phyloP scores from a whole-genome alignment of 2,888 invertebrate species.

The Blera fallax region DNA sequence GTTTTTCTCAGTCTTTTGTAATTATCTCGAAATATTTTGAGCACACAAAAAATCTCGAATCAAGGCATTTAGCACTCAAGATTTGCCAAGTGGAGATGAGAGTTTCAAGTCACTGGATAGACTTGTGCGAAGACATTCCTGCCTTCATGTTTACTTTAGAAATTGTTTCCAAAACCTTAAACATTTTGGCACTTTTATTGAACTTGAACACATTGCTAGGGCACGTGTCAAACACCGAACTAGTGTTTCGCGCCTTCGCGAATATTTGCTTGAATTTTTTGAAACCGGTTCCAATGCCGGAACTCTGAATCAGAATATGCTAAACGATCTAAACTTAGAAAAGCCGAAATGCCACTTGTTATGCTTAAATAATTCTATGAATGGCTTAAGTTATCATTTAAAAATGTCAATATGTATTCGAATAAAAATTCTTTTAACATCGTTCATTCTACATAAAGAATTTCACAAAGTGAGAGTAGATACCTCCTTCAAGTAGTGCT shows the following conservation, averaged over 20 bases:
- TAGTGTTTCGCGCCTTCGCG: neutral
- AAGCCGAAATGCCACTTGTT: neutral
- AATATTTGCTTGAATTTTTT: neutral
- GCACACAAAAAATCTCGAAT: too few species aligned
- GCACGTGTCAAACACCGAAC: neutral
- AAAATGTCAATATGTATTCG: neutral
- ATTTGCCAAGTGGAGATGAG: too few species aligned
- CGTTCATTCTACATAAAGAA: neutral
- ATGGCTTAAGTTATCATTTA: neutral
- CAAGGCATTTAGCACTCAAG: too few species aligned
- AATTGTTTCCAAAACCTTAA: too few species aligned
- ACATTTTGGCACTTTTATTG: neutral
- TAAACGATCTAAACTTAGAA: neutral
- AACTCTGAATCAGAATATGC: constrained; percentile 6
- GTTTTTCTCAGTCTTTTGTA: too few species aligned
- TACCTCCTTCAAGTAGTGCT: neutral
- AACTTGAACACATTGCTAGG: neutral
- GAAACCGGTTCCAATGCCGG: neutral
- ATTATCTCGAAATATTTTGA: too few species aligned
- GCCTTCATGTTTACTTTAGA: too few species aligned
- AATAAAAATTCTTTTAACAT: neutral
- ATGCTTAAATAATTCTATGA: neutral
- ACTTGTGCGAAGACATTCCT: too few species aligned
- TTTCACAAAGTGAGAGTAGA: neutral
- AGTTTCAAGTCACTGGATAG: too few species aligned